These are phyloP conservation scores for Periophthalmus modestus DNA, from an alignment of 2,113 vertebrate species.

Conservation along the genomic window DNA sequence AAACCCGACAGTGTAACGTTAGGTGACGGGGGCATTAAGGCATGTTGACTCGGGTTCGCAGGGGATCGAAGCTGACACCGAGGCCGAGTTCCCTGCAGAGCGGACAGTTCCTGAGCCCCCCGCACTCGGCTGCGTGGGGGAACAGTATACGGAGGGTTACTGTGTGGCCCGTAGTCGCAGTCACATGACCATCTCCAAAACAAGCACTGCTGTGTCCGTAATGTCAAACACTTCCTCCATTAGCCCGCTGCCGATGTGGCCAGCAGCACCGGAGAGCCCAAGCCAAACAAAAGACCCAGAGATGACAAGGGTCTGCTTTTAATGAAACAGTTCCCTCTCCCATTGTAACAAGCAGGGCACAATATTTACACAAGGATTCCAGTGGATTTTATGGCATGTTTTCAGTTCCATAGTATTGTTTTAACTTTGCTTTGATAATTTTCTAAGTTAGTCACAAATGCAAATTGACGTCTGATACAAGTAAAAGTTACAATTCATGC, in stretches of 20 bases:
- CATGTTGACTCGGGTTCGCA: constrained; percentile 76
- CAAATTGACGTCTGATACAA: background rate
- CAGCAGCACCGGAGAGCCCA: constrained; percentile 58
- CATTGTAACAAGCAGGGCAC: constrained; percentile 22
- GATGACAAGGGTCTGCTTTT: constrained; percentile 38
- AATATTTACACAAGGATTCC: constrained; percentile 18
- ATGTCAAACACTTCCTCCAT: constrained; percentile 77
- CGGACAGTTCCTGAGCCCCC: constrained; percentile 70
- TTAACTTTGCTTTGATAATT: background rate
- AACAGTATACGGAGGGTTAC: constrained; percentile 64
- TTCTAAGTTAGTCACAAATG: background rate
- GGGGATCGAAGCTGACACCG: constrained; percentile 70
- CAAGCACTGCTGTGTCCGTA: constrained; percentile 72
- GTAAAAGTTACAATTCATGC: no score
- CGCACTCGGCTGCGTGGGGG: constrained; percentile 44
- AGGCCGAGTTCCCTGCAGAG: constrained; percentile 49
- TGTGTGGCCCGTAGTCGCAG: constrained; percentile 46
- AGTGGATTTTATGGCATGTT: constrained; percentile 19
- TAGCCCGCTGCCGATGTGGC: constrained; percentile 57
- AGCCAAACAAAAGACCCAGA: constrained; percentile 63
- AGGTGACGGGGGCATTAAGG: constrained; percentile 74
- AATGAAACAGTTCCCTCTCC: constrained; percentile 63
- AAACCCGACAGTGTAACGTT: constrained; percentile 74
- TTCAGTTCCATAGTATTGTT: background rate
- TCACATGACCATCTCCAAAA: constrained; percentile 68